phyloP scores from a whole-genome alignment of 2,113 vertebrate genomes.

The Anguilla japonica region DNA sequence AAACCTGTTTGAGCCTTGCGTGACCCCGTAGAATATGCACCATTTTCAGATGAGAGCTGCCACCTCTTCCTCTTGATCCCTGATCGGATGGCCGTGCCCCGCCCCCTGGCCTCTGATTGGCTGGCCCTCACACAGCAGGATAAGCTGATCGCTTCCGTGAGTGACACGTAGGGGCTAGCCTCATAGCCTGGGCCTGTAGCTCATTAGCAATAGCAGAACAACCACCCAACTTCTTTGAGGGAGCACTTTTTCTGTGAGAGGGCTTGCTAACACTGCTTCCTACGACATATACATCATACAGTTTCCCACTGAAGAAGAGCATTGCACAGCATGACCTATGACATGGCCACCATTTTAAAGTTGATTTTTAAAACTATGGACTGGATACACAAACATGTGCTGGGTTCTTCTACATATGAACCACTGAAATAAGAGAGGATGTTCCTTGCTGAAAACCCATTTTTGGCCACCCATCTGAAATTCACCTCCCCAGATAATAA shows the following conservation, averaged over 20 bases:
- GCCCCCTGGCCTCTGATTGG: constrained; percentile 43
- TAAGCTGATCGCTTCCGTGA: constrained; percentile 15
- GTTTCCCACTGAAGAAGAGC: not conserved
- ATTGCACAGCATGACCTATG: not conserved
- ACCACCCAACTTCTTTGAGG: not conserved
- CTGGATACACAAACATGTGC: not conserved
- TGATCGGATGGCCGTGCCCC: constrained; percentile 50
- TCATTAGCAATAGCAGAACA: not conserved
- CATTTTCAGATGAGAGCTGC: constrained; percentile 25
- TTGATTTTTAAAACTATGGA: not conserved
- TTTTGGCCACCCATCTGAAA: not conserved
- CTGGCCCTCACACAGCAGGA: constrained; percentile 39
- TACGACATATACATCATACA: not conserved
- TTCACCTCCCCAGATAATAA: not conserved
- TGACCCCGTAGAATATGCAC: no score
- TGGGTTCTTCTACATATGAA: not conserved
- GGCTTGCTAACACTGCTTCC: not conserved
- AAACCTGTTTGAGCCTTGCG: no score
- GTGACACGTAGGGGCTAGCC: constrained; percentile 26
- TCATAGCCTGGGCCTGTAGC: not conserved
- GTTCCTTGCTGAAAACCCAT: not conserved
- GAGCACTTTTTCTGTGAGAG: not conserved
- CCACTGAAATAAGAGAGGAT: not conserved
- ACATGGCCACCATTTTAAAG: not conserved
- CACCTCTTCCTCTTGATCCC: constrained; percentile 51